Base-by-base conservation (phyloP, 2,113 vertebrate species). In the Chrysochloris asiatica region DNA sequence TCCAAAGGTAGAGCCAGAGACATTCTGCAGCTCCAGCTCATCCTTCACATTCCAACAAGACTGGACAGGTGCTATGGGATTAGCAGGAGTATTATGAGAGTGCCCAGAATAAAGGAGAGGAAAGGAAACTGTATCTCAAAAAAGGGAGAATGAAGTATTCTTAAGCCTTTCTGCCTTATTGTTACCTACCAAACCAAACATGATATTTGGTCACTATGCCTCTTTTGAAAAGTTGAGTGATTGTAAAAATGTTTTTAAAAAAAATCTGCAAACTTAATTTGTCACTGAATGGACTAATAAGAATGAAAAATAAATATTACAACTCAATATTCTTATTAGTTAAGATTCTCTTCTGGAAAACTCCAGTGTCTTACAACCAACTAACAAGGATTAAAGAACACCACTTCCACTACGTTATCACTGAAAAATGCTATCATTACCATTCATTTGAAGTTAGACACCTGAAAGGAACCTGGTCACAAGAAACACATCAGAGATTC, bases 401-500 rank as follows among this genome's bases (percentile, higher is more conserved):
- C 33, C 9, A 19, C 76, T 67, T 91, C 69, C 77, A 94, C 85
- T 91, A 82, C 71, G 56, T 28, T 71, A 76, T 50, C 4, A 17
- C 85, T 69, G 26, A 93, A 92, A 79, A 96, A 93, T 83, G 88
- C 90, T 65, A 52, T 83, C 93, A 77, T 93, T 76, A 36, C 84
- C 75, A 79, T 91, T 80, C 88, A 94, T 88, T 41, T 93, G 61
- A 92, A 95, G 87, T 88, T n/a, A 69, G 94, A 96, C 89, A 95
- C 94, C 95, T 93, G 85, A 95, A 95, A 93, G 94, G 75, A 93
- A 91, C 94, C 79, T 91, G 52, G 48, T 45, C 89, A 93, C 83
- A 80, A 80, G 93, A 91, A 95, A 94, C 86, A 89, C 91, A 95
- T 94, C 95, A 94, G 90, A 94, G 95, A 65, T 36, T 54, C 89